phyloP scores from a whole-genome alignment of 1,140 invertebrate species.

The Bombyx mandarina region DNA sequence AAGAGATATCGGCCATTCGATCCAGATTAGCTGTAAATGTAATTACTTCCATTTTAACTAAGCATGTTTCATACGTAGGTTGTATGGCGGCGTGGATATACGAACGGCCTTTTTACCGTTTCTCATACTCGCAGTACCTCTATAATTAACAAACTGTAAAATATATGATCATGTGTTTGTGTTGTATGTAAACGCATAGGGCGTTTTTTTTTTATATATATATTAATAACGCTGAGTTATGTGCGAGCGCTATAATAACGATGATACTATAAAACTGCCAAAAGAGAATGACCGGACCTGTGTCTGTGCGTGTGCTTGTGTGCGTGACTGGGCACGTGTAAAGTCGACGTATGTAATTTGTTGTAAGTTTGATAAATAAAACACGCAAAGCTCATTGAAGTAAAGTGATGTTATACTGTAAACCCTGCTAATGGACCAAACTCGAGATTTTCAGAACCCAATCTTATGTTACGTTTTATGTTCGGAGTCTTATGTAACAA shows the following conservation, averaged over 20 bases:
- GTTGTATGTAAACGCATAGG: too few relatives aligned
- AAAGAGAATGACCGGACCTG: conserved; percentile 33
- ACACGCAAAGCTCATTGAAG: too few relatives aligned
- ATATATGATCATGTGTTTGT: too few relatives aligned
- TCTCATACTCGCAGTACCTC: conserved; percentile 26
- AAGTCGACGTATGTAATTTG: conserved; percentile 15
- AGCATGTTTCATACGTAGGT: conserved; percentile 58
- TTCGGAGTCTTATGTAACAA: too few relatives aligned
- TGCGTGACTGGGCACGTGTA: conserved; percentile 12
- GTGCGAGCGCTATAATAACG: conserved; percentile 50
- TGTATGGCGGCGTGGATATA: conserved; percentile 50
- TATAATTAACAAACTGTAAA: conserved; percentile 14
- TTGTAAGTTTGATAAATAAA: too few relatives aligned
- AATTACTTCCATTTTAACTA: conserved; percentile 68
- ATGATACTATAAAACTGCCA: conserved; percentile 60
- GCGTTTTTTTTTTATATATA: too few relatives aligned
- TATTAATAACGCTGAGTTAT: conserved; percentile 16
- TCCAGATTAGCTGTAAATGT: conserved; percentile 55
- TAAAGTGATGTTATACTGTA: too few relatives aligned
- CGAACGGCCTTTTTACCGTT: background rate
- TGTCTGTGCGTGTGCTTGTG: conserved; percentile 12
- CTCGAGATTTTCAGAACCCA: too few relatives aligned
- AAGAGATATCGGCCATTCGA: conserved; percentile 60
- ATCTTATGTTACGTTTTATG: too few relatives aligned
- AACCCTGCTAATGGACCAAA: too few relatives aligned